A percentile compares a stretch with the other conserved stretches of the same genome.
These are phyloP conservation scores for Drosophila ficusphila DNA, from an alignment of 1,140 invertebrate species.

Conservation along the genomic window DNA sequence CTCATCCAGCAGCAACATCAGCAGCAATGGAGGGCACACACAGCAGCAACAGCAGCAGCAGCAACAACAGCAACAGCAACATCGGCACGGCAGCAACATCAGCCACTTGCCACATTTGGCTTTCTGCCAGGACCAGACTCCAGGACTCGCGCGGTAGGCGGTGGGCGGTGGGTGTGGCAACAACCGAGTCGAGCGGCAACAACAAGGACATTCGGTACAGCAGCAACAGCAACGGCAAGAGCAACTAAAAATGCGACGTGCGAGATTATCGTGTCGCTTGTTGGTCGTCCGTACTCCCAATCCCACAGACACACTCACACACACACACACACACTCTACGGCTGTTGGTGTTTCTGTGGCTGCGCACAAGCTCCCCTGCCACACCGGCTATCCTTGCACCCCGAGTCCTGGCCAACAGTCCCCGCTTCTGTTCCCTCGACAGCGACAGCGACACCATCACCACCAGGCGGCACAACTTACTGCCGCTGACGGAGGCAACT, in stretches of 20 bases:
- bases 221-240: conserved; percentile 51
- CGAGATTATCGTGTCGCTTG: conserved; percentile 82
- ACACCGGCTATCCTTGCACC: conserved; percentile 7
- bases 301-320: conserved; percentile 14
- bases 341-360: conserved; percentile 73
- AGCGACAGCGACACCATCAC: conserved; percentile 50
- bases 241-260: conserved; percentile 82
- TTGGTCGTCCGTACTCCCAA: conserved; percentile 54
- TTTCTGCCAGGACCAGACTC: conserved; percentile 73
- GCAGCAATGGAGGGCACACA: conserved; percentile 18
- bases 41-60: conserved; percentile 11
- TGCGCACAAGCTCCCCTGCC: conserved; percentile 35
- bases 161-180: conserved; percentile 20
- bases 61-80: conserved; percentile 42
- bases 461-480: conserved; percentile 72
- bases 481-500: conserved; percentile 58
- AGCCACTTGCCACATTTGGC: conserved; percentile 82
- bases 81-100: conserved; percentile 38
- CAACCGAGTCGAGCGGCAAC: conserved; percentile 18
- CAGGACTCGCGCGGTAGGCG: conserved; percentile 40
- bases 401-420: neutral
- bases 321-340: conserved; percentile 10
- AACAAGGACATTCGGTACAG: conserved; percentile 8
- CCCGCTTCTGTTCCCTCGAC: conserved; percentile 1
- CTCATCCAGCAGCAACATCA: conserved; percentile 39